Evolutionary conservation across 2,797 vertebrate species (phyloP).

Genomic region (Danio albolineatus): DNA sequence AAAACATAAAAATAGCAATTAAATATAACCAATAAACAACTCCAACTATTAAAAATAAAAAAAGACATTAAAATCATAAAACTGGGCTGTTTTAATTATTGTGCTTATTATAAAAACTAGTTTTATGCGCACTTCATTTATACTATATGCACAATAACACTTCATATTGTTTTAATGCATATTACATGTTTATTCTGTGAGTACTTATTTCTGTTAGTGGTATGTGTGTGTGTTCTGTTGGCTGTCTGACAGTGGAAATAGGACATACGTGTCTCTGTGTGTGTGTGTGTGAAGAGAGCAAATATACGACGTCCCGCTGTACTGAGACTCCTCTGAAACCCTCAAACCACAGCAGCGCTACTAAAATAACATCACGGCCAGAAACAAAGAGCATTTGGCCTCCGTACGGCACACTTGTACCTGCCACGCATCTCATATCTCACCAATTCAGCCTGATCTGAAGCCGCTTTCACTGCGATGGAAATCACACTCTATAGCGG

Average conservation of each 20-base stretch:
- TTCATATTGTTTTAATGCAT: neutral
- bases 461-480: slow-evolving; percentile 7
- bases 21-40: too few relatives aligned
- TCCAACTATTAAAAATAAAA: too few relatives aligned
- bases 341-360: neutral
- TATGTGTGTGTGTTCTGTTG: neutral
- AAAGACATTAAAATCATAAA: too few relatives aligned
- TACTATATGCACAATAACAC: too few relatives aligned
- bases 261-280: slow-evolving; percentile 6
- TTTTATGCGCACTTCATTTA: too few relatives aligned
- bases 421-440: neutral
- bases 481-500: slow-evolving; percentile 57
- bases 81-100: too few relatives aligned
- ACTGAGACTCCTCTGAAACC: neutral
- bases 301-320: neutral
- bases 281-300: neutral
- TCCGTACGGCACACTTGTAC: neutral
- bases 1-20: too few relatives aligned
- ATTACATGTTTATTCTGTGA: neutral
- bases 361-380: neutral
- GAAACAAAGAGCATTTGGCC: neutral
- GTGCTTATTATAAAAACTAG: too few relatives aligned
- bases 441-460: slow-evolving; percentile 36
- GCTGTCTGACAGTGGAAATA: neutral
- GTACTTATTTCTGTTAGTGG: neutral